Evolutionary conservation across 2,113 vertebrate species (phyloP).

Genomic region (Lampris incognitus): DNA sequence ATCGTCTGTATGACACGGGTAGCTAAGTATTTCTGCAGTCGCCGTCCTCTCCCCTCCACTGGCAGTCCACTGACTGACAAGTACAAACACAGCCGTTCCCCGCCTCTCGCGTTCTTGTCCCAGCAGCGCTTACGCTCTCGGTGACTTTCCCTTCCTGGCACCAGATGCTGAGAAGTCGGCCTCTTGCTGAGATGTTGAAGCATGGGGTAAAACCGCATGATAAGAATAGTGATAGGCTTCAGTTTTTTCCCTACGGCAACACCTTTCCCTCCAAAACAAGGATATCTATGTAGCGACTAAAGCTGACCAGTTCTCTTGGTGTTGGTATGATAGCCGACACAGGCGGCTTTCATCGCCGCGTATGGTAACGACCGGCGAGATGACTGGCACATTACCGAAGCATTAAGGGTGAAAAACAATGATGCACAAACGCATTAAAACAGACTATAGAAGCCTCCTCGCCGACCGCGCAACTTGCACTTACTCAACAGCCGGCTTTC

Average conservation of each 20-base stretch:
- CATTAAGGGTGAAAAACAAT: not conserved
- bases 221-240: slow-evolving; percentile 40
- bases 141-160: slow-evolving; percentile 48
- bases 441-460: slow-evolving; percentile 4
- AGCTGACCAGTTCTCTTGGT: slow-evolving; percentile 17
- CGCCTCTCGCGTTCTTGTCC: slow-evolving; percentile 62
- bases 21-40: slow-evolving; percentile 72
- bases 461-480: not conserved
- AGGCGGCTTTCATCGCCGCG: not conserved
- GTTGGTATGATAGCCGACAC: slow-evolving; percentile 16
- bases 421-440: slow-evolving; percentile 53
- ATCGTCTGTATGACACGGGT: slow-evolving; percentile 75
- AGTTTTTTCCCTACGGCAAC: slow-evolving; percentile 30
- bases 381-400: slow-evolving; percentile 49
- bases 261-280: slow-evolving; percentile 14
- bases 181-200: slow-evolving; percentile 28
- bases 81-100: slow-evolving; percentile 75
- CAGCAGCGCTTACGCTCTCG: slow-evolving; percentile 53
- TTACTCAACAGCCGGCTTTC: slow-evolving; percentile 39
- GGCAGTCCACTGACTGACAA: slow-evolving; percentile 78
- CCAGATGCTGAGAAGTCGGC: slow-evolving; percentile 41
- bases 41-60: slow-evolving; percentile 54
- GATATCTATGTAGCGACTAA: slow-evolving; percentile 50
- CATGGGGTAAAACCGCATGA: slow-evolving; percentile 17
- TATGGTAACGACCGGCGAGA: not conserved